Base-by-base conservation (phyloP, 1,140 invertebrate genomes). In the Tetramorium alpestre region DNA sequence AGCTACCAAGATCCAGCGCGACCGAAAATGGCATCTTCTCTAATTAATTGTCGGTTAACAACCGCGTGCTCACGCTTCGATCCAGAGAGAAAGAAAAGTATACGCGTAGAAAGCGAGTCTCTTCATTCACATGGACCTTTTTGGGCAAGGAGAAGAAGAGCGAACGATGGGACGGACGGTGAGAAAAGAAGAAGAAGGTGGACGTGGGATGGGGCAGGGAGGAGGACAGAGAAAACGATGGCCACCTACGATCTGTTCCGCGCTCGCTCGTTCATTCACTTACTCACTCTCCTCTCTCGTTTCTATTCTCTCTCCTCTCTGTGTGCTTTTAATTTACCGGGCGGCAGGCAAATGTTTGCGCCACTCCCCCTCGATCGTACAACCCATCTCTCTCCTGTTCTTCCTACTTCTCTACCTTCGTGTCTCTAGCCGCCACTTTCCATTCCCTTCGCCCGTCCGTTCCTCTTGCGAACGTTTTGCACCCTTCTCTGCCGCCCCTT, bases 251-350 rank as follows among this genome's bases (percentile, higher is more conserved):
- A 88, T 87, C 86, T 80, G 86, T 82, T 86, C 81, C 87, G 89
- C 86, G 41, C 18, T 85, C 91, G 81, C 84, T 81, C 92, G 87
- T 88, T 91, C 92, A 89, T 92, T 92, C 94, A 94, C 93, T 92
- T 93, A 93, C 90, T 93, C 90, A 87, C 92, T 92, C 93, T 92
- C 89, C 93, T 93, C 91, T 93, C 91, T 92, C 91, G 90, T 93
- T 94, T 90, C 88, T 89, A 92, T 93, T 93, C 92, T 93, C 93
- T 94, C 93, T 94, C 92, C 92, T 93, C 92, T 94, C 94, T 95
- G 94, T 95, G 92, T 95, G 94, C 95, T 95, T 95, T 95, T 95
- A 95, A 95, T 95, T 95, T 95, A 95, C 93, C 94, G 93, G 95
- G 94, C 94, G 95, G 94, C 94, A 94, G 94, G 94, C 94, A 95